Conservation (phyloP, 2,797 vertebrate genomes). For the Thunnus albacares region DNA sequence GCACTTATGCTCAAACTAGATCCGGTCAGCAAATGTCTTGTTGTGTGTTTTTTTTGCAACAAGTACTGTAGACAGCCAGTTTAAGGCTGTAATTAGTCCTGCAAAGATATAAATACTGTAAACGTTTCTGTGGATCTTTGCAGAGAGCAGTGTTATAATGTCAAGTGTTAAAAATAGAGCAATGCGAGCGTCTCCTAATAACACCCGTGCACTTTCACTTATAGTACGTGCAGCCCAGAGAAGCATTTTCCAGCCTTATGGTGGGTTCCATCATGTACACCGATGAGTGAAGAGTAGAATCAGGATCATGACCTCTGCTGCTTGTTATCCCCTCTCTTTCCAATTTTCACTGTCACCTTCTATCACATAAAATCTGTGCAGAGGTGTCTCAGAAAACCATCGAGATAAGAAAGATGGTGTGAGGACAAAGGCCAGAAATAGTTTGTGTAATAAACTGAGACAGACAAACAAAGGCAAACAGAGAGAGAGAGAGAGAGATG, state of each 20-base stretch:
- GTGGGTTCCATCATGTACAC: background rate
- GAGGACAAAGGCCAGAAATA: background rate
- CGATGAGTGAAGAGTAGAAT: background rate
- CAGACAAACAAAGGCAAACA: background rate
- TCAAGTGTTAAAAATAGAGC: no score
- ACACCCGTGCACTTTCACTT: no score
- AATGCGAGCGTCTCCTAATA: no score
- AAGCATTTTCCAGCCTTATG: background rate
- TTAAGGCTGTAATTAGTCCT: no score
- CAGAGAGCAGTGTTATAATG: background rate
- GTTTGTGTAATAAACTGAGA: constrained; percentile 3
- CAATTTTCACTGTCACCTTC: background rate
- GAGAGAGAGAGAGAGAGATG: no score
- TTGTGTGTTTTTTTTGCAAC: background rate
- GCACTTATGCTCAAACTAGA: background rate
- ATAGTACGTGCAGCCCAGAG: background rate
- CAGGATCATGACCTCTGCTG: background rate
- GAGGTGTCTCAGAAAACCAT: background rate
- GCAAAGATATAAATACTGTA: no score
- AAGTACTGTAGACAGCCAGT: background rate
- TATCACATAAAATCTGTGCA: background rate
- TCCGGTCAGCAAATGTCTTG: background rate
- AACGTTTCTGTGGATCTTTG: background rate
- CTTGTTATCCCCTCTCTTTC: background rate
- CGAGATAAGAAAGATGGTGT: background rate